Percentiles rank a stretch among this genome's conserved stretches.
phyloP scores from a whole-genome alignment of 2,113 vertebrate species.

The Zapornia atra region DNA sequence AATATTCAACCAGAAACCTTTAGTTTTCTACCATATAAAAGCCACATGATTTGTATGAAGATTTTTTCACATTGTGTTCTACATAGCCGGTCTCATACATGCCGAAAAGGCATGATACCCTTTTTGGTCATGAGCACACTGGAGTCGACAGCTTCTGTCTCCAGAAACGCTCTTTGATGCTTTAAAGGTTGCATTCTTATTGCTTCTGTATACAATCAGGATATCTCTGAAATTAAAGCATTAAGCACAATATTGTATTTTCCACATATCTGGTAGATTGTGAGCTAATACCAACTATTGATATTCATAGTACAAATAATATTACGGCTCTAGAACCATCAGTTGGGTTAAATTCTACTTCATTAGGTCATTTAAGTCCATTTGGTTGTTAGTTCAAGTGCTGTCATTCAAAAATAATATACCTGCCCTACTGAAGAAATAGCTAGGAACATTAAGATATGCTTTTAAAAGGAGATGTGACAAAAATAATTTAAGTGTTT shows the following conservation, averaged over 20 bases:
- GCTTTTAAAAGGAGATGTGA: constrained; percentile 6
- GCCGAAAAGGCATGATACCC: background rate
- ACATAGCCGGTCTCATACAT: background rate
- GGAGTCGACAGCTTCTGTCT: background rate
- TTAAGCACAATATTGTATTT: background rate
- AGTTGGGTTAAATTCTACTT: background rate
- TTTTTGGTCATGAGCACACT: accelerated
- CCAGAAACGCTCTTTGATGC: background rate
- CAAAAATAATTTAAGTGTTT: constrained; percentile 52
- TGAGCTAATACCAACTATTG: background rate
- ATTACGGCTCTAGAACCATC: background rate
- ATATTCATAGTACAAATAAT: background rate
- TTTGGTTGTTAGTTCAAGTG: background rate
- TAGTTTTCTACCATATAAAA: background rate
- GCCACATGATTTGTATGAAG: background rate
- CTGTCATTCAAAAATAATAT: background rate
- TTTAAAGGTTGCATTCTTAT: background rate
- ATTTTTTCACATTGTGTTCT: background rate
- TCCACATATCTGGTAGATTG: background rate
- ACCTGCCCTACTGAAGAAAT: background rate
- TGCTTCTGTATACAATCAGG: background rate
- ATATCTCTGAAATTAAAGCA: background rate
- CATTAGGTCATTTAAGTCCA: background rate
- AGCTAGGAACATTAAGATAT: background rate
- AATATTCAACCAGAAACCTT: background rate